Percentiles rank a stretch among this genome's conserved stretches.
Conservation (phyloP, 2,113 vertebrate genomes). For the Cygnus buccinator region DNA sequence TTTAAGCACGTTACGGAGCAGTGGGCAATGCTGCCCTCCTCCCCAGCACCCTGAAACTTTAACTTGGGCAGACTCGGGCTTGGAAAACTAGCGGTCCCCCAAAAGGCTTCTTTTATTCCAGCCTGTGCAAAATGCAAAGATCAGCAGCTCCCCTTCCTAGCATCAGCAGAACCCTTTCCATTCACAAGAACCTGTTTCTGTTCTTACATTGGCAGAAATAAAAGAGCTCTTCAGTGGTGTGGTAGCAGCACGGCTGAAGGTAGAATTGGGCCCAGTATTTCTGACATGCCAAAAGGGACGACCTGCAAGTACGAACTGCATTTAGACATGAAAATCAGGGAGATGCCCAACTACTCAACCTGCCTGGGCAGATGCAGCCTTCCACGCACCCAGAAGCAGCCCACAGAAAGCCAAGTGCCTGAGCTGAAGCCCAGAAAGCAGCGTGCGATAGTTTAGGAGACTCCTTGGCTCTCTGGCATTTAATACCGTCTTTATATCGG, state of each 20-base stretch:
- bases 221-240: neutral
- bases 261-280: neutral
- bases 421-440: neutral
- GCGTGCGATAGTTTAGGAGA: neutral
- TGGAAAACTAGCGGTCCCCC: neutral
- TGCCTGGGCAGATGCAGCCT: slow-evolving; percentile 39
- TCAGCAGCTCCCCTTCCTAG: neutral
- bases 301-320: slow-evolving; percentile 32
- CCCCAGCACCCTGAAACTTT: accelerated
- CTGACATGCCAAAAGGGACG: neutral
- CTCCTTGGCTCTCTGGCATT: neutral
- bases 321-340: slow-evolving; percentile 28
- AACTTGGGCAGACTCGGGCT: neutral
- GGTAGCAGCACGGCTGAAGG: neutral
- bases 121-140: neutral
- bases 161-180: neutral
- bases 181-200: neutral
- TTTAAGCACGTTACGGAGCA: neutral
- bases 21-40: neutral
- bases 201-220: neutral
- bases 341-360: slow-evolving; percentile 37
- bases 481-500: neutral
- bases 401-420: neutral
- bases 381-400: neutral
- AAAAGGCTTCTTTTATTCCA: neutral